phyloP scores from a whole-genome alignment of 2,797 vertebrate genomes.

The Sparus aurata region DNA sequence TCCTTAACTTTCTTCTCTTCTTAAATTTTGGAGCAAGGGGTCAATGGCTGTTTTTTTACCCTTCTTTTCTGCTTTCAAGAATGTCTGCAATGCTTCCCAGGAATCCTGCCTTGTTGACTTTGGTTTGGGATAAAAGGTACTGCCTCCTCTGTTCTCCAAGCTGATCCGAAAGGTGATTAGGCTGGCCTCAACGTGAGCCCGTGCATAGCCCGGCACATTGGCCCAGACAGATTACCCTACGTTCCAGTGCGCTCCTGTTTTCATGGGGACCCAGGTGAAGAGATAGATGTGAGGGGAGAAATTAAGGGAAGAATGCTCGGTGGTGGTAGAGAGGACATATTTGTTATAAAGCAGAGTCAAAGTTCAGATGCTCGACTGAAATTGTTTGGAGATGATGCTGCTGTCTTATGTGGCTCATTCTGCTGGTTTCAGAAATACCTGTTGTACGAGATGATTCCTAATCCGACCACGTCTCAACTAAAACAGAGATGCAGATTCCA shows the following conservation, averaged over 20 bases:
- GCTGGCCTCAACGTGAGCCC: slow-evolving; percentile 81
- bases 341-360: slow-evolving; percentile 29
- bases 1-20: slow-evolving; percentile 51
- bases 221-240: slow-evolving; percentile 76
- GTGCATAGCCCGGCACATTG: slow-evolving; percentile 64
- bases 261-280: slow-evolving; percentile 63
- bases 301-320: slow-evolving; percentile 53
- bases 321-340: slow-evolving; percentile 27
- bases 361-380: slow-evolving; percentile 30
- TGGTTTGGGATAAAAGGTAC: slow-evolving; percentile 87
- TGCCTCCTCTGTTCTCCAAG: slow-evolving; percentile 80
- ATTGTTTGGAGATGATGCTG: slow-evolving; percentile 4
- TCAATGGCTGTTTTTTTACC: slow-evolving; percentile 63
- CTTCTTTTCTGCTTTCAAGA: slow-evolving; percentile 82
- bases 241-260: slow-evolving; percentile 75
- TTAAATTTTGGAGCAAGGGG: slow-evolving; percentile 71
- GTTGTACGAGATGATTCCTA: background rate
- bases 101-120: slow-evolving; percentile 87
- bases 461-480: background rate
- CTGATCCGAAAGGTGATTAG: slow-evolving; percentile 87
- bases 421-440: background rate
- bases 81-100: slow-evolving; percentile 86
- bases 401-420: background rate
- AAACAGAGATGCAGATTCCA: background rate
- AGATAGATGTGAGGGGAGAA: slow-evolving; percentile 60